Evolutionary conservation across 2,113 vertebrate genomes (phyloP), one percentile per base, ranked within the genome.

Genomic region (Macheiramphus alcinus): DNA sequence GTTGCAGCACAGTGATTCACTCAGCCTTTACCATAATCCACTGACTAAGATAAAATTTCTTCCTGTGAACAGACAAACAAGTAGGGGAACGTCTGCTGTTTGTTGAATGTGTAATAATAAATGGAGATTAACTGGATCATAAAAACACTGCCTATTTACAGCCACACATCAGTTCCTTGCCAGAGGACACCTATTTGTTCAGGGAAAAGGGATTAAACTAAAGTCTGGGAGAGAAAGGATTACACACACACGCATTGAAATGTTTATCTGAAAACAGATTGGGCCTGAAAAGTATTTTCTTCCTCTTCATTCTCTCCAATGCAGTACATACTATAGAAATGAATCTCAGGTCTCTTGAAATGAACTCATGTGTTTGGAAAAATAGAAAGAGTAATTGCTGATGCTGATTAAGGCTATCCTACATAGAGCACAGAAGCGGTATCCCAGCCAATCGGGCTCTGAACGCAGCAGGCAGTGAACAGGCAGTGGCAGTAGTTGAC

Each of bases 21-120:
- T 98, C 97, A 97, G 95, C 97, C 94, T 93, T 96, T 98, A 97
- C 98, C 87, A 56, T 92, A 97, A 98, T 97, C 94, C 96, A 97
- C 98, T 98, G 98, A 97, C 97, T 97, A 93, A 97, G 97, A 96
- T 95, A 96, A 97, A 95, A 96, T 95, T 96, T 98, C 98, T 98
- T 99, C 98, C 98, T 94, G 96, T 98, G 97, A 97, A 31, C 86
- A 96, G 97, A 96, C 97, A 97, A 97, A 97, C 92, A 95, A 94
- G 95, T 29, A 96, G 88, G 53, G 80, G 74, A 95, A 96, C 76
- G 91, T 97, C 81, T 96, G 92, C 97, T 75, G 97, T 92, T 98
- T 95, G 97, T 67, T 97, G 98, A 98, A 98, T 97, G 97, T 96
- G 63, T 67, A 94, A 98, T 98, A 98, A 98, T 98, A 97, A 98